A percentile compares a stretch with the other conserved stretches of the same genome.
phyloP scores from a whole-genome alignment of 1,140 invertebrate genomes.

The Elymnias hypermnestra region DNA sequence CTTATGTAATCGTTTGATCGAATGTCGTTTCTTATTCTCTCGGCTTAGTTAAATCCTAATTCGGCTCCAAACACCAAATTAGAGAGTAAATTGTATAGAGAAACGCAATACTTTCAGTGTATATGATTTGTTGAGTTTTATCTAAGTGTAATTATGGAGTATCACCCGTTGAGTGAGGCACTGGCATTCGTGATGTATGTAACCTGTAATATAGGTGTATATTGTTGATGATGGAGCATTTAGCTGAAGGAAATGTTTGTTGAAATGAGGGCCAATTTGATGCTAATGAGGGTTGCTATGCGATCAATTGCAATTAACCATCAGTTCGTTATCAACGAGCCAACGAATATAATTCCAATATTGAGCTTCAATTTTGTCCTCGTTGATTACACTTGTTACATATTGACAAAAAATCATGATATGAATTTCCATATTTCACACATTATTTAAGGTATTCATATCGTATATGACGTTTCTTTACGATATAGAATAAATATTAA shows the following conservation, averaged over 20 bases:
- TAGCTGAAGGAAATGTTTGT: constrained; percentile 29
- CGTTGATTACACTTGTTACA: constrained; percentile 2
- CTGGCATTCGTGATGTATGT: constrained; percentile 27
- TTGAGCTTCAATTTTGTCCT: not conserved
- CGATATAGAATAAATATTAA: no score
- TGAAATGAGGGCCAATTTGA: not conserved
- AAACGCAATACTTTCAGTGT: constrained; percentile 64
- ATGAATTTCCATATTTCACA: no score
- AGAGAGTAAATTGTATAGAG: constrained; percentile 59
- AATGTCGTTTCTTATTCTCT: constrained; percentile 29
- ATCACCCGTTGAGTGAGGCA: constrained; percentile 72
- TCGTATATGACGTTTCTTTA: no score
- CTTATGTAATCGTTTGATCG: constrained; percentile 10
- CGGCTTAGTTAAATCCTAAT: constrained; percentile 42
- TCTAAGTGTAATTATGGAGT: constrained; percentile 35
- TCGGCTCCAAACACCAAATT: constrained; percentile 67
- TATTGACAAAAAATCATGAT: no score
- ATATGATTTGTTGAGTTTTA: constrained; percentile 67
- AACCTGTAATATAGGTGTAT: constrained; percentile 38
- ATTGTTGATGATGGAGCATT: constrained; percentile 52
- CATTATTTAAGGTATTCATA: no score
- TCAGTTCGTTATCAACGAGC: not conserved
- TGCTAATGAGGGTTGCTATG: not conserved
- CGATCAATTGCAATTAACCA: not conserved
- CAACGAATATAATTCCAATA: not conserved